A percentile compares a stretch with the other conserved stretches of the same genome.
These are phyloP conservation scores for Perca flavescens DNA, from an alignment of 2,113 vertebrate genomes.

Conservation along the genomic window DNA sequence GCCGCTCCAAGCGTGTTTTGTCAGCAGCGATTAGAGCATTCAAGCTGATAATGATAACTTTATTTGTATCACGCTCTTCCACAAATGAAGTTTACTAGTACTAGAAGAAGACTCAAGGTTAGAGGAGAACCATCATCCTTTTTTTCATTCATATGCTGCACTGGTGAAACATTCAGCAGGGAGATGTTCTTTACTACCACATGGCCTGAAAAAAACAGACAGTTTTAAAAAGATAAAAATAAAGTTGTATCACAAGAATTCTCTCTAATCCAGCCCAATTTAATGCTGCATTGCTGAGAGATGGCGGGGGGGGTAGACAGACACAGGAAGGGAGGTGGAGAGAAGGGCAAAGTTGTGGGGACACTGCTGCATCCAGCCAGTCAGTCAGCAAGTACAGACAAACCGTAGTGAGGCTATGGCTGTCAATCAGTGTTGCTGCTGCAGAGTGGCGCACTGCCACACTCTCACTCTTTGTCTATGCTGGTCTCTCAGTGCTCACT, in stretches of 20 bases:
- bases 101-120: constrained; percentile 49
- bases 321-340: constrained; percentile 24
- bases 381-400: constrained; percentile 37
- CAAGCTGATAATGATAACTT: constrained; percentile 56
- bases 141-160: constrained; percentile 20
- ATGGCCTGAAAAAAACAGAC: constrained; percentile 40
- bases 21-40: constrained; percentile 43
- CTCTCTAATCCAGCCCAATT: constrained; percentile 47
- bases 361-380: constrained; percentile 67
- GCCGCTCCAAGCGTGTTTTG: constrained; percentile 55
- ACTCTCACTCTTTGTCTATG: constrained; percentile 36
- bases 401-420: constrained; percentile 39
- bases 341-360: constrained; percentile 65
- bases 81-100: constrained; percentile 54
- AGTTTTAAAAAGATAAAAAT: constrained; percentile 25
- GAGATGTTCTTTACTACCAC: constrained; percentile 43
- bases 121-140: constrained; percentile 9
- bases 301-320: background rate
- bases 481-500: constrained; percentile 30
- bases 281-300: constrained; percentile 64
- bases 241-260: constrained; percentile 45
- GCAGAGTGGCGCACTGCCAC: constrained; percentile 76
- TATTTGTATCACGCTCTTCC: constrained; percentile 32
- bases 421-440: constrained; percentile 65
- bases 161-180: constrained; percentile 30